Percentiles rank a stretch among this genome's conserved stretches.
These are phyloP conservation scores for Brachyistius frenatus DNA, from an alignment of 2,113 vertebrate species.

Conservation along the genomic window DNA sequence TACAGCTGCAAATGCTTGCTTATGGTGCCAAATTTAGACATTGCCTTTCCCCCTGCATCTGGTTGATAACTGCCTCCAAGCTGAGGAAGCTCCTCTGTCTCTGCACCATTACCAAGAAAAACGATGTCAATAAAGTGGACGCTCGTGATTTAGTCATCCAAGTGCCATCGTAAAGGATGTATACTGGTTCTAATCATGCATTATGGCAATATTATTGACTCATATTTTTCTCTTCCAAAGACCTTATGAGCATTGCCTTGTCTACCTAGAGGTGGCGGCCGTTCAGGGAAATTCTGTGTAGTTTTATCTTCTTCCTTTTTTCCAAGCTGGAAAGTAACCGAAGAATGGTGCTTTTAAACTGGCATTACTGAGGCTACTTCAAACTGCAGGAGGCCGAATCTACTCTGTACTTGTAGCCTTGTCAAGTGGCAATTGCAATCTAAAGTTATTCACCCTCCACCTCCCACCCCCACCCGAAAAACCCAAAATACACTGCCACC, in stretches of 20 bases:
- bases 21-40: conserved; percentile 63
- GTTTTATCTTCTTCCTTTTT: conserved; percentile 5
- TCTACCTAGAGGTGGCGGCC: conserved; percentile 11
- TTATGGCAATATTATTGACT: conserved; percentile 70
- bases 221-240: conserved; percentile 52
- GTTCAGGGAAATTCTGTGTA: conserved; percentile 20
- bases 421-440: conserved; percentile 18
- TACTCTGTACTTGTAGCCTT: conserved; percentile 5
- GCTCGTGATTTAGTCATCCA: conserved; percentile 51
- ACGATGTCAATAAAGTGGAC: conserved; percentile 68
- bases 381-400: conserved; percentile 36
- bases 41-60: conserved; percentile 42
- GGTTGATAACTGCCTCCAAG: conserved; percentile 65
- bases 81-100: conserved; percentile 64
- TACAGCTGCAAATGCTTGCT: conserved; percentile 48
- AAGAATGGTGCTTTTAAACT: conserved; percentile 47
- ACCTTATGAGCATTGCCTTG: conserved; percentile 24
- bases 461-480: neutral
- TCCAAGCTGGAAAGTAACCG: conserved; percentile 37
- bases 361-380: conserved; percentile 41
- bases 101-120: conserved; percentile 69
- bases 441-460: conserved; percentile 6
- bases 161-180: conserved; percentile 64
- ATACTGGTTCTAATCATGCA: conserved; percentile 66
- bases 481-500: conserved; percentile 51